Conservation (phyloP, 1,140 invertebrate species). For the Spodoptera frugiperda region DNA sequence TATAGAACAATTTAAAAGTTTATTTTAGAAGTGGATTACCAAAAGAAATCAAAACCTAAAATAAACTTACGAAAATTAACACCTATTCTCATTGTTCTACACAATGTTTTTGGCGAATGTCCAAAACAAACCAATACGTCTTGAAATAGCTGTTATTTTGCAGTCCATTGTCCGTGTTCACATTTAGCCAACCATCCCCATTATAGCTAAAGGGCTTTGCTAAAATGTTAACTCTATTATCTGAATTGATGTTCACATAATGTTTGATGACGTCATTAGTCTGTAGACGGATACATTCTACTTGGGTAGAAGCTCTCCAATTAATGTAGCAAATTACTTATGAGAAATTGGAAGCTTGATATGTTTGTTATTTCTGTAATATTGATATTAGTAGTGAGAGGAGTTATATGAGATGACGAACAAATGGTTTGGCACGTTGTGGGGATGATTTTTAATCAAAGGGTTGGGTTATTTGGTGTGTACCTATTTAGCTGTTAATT, state of each 20-base stretch:
- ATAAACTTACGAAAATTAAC: too few species aligned
- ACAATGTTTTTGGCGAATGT: too few species aligned
- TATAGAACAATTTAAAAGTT: too few species aligned
- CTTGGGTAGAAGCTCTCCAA: background rate
- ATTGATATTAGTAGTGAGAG: background rate
- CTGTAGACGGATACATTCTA: background rate
- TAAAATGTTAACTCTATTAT: slow-evolving; percentile 39
- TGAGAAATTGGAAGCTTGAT: slow-evolving; percentile 1
- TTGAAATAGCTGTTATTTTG: slow-evolving; percentile 7
- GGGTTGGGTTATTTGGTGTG: too few species aligned
- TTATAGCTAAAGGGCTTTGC: background rate
- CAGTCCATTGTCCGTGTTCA: slow-evolving; percentile 10
- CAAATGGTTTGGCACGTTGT: background rate
- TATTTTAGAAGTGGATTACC: too few species aligned
- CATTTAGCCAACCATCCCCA: slow-evolving; percentile 19
- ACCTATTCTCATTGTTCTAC: too few species aligned
- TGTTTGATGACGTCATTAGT: background rate
- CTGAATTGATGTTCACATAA: slow-evolving; percentile 25
- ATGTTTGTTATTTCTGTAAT: slow-evolving; percentile 1
- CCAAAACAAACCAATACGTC: background rate
- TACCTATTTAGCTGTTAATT: too few species aligned
- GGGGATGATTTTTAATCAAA: too few species aligned
- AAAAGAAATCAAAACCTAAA: too few species aligned
- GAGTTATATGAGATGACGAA: too few species aligned
- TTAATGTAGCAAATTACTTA: slow-evolving; percentile 15